Evolutionary conservation across 2,113 vertebrate species (phyloP).

Genomic region (Cyanoderma ruficeps): DNA sequence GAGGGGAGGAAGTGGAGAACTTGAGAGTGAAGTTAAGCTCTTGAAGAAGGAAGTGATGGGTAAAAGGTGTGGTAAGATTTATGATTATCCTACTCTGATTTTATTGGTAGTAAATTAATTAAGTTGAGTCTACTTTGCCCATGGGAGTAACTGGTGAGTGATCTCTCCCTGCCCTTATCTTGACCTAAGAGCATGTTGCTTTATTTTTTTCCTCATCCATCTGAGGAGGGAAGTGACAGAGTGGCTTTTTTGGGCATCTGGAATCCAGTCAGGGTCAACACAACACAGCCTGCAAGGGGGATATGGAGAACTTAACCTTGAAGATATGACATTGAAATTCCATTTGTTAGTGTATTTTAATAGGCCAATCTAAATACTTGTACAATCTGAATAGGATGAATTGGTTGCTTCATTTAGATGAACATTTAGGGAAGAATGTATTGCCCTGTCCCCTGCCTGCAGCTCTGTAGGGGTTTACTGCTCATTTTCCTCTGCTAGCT

Average conservation of each 20-base stretch:
- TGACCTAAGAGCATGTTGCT: neutral
- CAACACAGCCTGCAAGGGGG: neutral
- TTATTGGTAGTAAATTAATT: neutral
- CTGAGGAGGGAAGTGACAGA: neutral
- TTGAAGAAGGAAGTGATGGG: neutral
- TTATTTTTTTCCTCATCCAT: neutral
- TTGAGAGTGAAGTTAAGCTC: neutral
- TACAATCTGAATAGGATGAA: neutral
- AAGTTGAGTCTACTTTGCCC: rapidly evolving
- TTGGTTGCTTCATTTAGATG: neutral
- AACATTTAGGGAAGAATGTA: neutral
- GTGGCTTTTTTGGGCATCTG: neutral
- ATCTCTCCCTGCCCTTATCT: neutral
- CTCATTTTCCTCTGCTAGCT: neutral
- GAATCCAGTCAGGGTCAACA: neutral
- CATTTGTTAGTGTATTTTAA: neutral
- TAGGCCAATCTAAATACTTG: neutral
- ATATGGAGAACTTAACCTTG: neutral
- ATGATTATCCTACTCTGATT: neutral
- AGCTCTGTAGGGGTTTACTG: neutral
- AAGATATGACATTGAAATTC: neutral
- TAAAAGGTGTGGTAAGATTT: neutral
- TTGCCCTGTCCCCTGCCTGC: neutral
- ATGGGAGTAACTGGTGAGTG: neutral
- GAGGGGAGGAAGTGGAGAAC: neutral